phyloP scores from a whole-genome alignment of 2,797 vertebrate genomes.

The Karalla daura region DNA sequence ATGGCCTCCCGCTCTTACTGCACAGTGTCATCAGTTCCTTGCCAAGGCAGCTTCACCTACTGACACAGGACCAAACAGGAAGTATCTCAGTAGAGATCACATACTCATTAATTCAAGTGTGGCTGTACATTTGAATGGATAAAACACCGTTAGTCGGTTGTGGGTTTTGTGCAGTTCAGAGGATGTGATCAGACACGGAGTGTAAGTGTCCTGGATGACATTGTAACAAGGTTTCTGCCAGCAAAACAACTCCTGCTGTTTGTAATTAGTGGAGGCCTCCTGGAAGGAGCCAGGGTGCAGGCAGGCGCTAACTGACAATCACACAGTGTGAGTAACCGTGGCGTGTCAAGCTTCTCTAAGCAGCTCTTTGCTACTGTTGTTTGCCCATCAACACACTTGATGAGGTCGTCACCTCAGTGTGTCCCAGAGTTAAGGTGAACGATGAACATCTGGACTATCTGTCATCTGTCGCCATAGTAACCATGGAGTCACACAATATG shows the following conservation, averaged over 20 bases:
- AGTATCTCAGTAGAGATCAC: background rate
- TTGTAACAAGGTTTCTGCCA: slow-evolving; percentile 20
- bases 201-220: slow-evolving; percentile 13
- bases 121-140: background rate
- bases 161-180: background rate
- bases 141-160: background rate
- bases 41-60: background rate
- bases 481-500: slow-evolving; percentile 48
- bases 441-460: slow-evolving; percentile 40
- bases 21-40: background rate
- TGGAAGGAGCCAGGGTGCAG: background rate
- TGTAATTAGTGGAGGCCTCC: slow-evolving; percentile 16
- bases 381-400: background rate
- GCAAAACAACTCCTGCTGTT: slow-evolving; percentile 18
- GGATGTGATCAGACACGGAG: background rate
- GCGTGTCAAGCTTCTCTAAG: background rate
- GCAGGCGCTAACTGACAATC: slow-evolving; percentile 10
- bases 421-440: too few relatives aligned
- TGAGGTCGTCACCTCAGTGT: too few relatives aligned
- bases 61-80: background rate
- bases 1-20: background rate
- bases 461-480: slow-evolving; percentile 72
- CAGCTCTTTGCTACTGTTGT: too few relatives aligned
- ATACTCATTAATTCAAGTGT: background rate
- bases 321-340: background rate